Conservation (phyloP, 2,797 vertebrate species). For the Sebastes vulpes region DNA sequence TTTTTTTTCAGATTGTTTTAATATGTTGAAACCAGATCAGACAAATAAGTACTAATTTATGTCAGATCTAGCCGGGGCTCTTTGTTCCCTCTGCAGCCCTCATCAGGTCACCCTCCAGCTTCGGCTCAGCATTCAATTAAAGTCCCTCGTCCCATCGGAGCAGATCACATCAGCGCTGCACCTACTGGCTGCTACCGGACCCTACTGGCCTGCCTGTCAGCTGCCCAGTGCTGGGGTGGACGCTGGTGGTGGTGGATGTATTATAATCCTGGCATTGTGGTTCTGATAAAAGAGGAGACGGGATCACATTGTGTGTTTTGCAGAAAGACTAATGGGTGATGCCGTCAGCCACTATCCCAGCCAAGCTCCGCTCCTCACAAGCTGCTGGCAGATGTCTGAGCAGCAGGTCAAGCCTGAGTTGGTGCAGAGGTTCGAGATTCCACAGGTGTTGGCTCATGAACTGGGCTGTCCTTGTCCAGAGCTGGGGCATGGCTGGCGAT, state of each 20-base stretch:
- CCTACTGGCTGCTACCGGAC: constrained; percentile 54
- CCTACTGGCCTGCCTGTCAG: constrained; percentile 3
- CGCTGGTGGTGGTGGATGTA: constrained; percentile 15
- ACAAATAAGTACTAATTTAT: constrained; percentile 80
- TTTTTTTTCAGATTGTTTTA: constrained; percentile 57
- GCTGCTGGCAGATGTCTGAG: constrained; percentile 80
- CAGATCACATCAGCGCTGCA: constrained; percentile 79
- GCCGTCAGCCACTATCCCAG: constrained; percentile 22
- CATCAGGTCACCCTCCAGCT: constrained; percentile 76
- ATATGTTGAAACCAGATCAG: constrained; percentile 67
- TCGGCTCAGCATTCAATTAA: constrained; percentile 78
- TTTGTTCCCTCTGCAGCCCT: constrained; percentile 64
- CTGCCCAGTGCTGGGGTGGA: constrained; percentile 2
- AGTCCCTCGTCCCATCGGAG: constrained; percentile 77
- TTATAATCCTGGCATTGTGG: neutral
- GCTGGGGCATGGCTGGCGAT: constrained; percentile 2
- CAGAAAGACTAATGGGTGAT: constrained; percentile 11
- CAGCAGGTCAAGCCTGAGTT: constrained; percentile 65
- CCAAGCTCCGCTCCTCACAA: constrained; percentile 65
- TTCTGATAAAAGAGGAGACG: neutral
- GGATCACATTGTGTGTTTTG: constrained; percentile 6
- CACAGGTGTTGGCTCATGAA: constrained; percentile 72
- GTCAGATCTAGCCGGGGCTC: constrained; percentile 69
- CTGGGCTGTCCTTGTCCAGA: constrained; percentile 26
- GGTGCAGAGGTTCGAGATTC: constrained; percentile 81